Evolutionary conservation across 2,888 invertebrate genomes (phyloP), one percentile per base, ranked within the genome.

Genomic region (Venustoraphidia nigricollis): DNA sequence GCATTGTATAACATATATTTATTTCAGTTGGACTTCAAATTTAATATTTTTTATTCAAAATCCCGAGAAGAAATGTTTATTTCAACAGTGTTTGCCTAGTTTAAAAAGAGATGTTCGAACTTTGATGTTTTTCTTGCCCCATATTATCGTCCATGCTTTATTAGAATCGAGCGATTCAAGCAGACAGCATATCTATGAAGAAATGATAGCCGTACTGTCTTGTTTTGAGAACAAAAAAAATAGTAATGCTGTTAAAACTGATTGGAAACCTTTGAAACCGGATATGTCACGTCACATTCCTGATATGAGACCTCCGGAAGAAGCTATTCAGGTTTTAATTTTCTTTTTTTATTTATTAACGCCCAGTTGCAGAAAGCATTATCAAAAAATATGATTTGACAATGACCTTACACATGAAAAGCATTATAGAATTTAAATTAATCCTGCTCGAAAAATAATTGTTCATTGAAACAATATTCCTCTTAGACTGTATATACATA

Each of bases 51-150:
- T 71, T 1, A 73, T 86, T 37, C 71, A 76, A 14, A 71, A 76
- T 0, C 71, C 76, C 37, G 73, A 72, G 42, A 72, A 76, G 2
- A 74, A 73, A 37, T 72, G 74, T 45, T 66, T 86, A 13, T 61
- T 89, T 35, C 74, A 76, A 53, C 78, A 80, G 0, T 86, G 84
- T 38, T 76, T 81, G 53, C 82, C 84, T 1, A 83, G 84, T 56
- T 81, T 89, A 65, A 77, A 81, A 34, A 75, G 82, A 50, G 85
- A 86, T 60, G 74, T 76, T 40, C 75, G 79, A 58, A 80, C 82
- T 11, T 63, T 86, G 50, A 79, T 81, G 60, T 75, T 82, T 47
- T 84, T 87, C 60, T 67, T 88, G 47, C 88, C 88, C 0, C 81
- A 86, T 55, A 80, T 87, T 37, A 61, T 87, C 9, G 56, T 82